These are phyloP conservation scores for Gambusia holbrooki DNA, from an alignment of 2,113 vertebrate genomes.

Conservation along the genomic window DNA sequence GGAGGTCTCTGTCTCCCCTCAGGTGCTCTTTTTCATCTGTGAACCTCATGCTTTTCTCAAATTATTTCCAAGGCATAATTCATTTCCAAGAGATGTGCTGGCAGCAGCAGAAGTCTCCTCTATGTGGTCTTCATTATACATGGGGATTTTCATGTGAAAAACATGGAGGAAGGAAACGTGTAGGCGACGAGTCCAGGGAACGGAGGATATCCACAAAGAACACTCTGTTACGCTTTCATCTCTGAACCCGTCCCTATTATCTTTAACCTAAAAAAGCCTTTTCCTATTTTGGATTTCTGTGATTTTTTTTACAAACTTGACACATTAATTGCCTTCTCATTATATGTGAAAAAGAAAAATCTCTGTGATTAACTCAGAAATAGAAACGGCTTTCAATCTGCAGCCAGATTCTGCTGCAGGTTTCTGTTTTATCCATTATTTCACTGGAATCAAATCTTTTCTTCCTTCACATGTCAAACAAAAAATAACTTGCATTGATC, in stretches of 20 bases:
- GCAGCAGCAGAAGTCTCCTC: slow-evolving; percentile 84
- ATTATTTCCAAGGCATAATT: slow-evolving; percentile 64
- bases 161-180: slow-evolving; percentile 48
- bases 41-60: slow-evolving; percentile 42
- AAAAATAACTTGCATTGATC: too few species aligned
- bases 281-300: slow-evolving; percentile 32
- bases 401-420: background rate
- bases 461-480: too few species aligned
- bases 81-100: slow-evolving; percentile 86
- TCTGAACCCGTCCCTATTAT: slow-evolving; percentile 38
- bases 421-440: background rate
- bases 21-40: slow-evolving; percentile 40
- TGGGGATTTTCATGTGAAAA: slow-evolving; percentile 81
- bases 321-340: slow-evolving; percentile 37
- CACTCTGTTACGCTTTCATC: slow-evolving; percentile 42
- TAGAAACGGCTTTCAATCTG: slow-evolving; percentile 8
- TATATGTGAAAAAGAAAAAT: slow-evolving; percentile 17
- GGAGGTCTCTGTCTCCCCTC: slow-evolving; percentile 57
- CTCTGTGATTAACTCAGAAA: slow-evolving; percentile 19
- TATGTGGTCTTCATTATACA: slow-evolving; percentile 87
- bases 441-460: background rate
- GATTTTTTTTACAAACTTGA: slow-evolving; percentile 25
- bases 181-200: slow-evolving; percentile 42
- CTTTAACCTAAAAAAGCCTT: slow-evolving; percentile 35
- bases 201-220: slow-evolving; percentile 47